Conservation (phyloP, 2,888 invertebrate genomes). For the Chymomyza amoena region DNA sequence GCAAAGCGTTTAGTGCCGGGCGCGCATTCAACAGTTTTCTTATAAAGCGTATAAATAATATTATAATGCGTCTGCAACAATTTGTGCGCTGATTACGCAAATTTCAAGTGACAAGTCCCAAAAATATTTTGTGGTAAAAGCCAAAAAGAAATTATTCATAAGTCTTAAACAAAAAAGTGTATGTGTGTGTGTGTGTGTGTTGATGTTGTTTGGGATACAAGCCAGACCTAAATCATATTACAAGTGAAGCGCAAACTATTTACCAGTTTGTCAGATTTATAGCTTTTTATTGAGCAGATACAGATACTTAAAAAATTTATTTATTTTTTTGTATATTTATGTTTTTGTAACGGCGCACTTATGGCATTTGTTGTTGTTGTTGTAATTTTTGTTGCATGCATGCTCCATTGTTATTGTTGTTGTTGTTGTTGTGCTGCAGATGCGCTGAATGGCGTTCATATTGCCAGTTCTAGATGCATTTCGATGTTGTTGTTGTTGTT, state of each 20-base stretch:
- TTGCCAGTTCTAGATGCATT: slow-evolving; percentile 13
- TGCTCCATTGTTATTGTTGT: slow-evolving; percentile 21
- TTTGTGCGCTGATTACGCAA: slow-evolving; percentile 40
- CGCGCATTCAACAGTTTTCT: slow-evolving; percentile 35
- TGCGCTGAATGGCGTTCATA: slow-evolving; percentile 33
- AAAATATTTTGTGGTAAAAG: slow-evolving; percentile 13
- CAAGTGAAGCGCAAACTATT: slow-evolving; percentile 5
- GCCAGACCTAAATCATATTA: not conserved
- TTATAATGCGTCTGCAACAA: slow-evolving; percentile 25
- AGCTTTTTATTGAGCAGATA: not conserved
- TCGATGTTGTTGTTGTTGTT: slow-evolving; percentile 16
- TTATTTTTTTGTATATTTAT: slow-evolving; percentile 13
- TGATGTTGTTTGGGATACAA: not conserved
- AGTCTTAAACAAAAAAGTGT: not conserved
- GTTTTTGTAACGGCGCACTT: slow-evolving; percentile 37
- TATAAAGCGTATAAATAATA: slow-evolving; percentile 29
- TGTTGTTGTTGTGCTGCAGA: slow-evolving; percentile 25
- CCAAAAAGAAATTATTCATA: slow-evolving; percentile 16
- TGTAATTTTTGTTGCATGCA: slow-evolving; percentile 24
- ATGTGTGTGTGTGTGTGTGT: not conserved
- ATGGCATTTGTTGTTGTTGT: slow-evolving; percentile 43
- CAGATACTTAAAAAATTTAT: not conserved
- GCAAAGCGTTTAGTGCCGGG: not conserved
- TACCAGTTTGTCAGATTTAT: not conserved
- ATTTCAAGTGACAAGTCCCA: slow-evolving; percentile 48